Percentiles rank a stretch among this genome's conserved stretches.
phyloP scores from a whole-genome alignment of 2,797 vertebrate genomes.

The Hephaestus fuliginosus region DNA sequence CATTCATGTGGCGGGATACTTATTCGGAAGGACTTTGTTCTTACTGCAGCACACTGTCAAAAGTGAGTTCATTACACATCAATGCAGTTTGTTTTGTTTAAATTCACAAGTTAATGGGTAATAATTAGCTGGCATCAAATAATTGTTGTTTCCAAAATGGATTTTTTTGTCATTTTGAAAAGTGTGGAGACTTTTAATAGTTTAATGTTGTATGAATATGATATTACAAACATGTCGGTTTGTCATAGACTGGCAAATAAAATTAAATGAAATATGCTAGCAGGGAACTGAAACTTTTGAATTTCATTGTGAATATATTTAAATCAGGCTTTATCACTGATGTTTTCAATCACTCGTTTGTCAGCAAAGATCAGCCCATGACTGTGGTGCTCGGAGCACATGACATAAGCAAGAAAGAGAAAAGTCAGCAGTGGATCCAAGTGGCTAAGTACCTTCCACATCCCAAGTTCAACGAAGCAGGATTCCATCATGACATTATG shows the following conservation, averaged over 20 bases:
- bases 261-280: background rate
- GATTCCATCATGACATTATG: conserved; percentile 75
- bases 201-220: background rate
- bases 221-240: background rate
- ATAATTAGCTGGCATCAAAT: background rate
- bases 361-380: fast-evolving
- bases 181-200: background rate
- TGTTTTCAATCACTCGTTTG: background rate
- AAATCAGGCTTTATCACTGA: background rate
- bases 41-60: conserved; percentile 81
- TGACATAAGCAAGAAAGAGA: conserved; percentile 62
- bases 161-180: background rate
- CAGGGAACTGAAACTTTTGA: background rate
- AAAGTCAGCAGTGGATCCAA: conserved; percentile 70
- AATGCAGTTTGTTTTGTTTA: background rate
- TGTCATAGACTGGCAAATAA: background rate
- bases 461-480: background rate
- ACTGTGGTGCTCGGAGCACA: conserved; percentile 81
- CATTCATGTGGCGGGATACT: conserved; percentile 81
- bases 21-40: conserved; percentile 77
- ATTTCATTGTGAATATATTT: background rate
- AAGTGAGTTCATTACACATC: conserved; percentile 40
- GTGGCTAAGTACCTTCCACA: conserved; percentile 60
- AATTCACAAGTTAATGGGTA: background rate
- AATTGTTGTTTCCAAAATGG: background rate